Conservation (phyloP, 2,113 vertebrate genomes). For the Leptocoma aspasia region DNA sequence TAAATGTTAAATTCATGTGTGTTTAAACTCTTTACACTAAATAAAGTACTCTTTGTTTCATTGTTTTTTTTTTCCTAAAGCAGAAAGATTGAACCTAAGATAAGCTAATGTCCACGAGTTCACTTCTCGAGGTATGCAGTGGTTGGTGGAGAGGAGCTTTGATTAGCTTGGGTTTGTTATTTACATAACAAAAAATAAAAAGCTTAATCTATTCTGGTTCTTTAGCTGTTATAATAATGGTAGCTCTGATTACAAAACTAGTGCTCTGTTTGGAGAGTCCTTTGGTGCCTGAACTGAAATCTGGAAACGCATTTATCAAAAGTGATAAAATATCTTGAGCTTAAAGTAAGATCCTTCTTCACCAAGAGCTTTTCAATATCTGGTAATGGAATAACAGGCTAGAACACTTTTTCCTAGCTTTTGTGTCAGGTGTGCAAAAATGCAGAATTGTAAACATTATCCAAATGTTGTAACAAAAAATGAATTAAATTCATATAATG, state of each 20-base stretch:
- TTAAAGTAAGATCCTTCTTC: not conserved
- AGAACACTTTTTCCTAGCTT: not conserved
- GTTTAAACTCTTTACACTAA: not conserved
- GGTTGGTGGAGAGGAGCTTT: not conserved
- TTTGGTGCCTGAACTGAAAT: not conserved
- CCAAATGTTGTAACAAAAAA: not conserved
- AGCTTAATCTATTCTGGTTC: not conserved
- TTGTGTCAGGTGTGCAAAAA: not conserved
- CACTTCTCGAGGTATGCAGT: not conserved
- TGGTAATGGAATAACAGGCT: not conserved
- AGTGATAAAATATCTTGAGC: not conserved
- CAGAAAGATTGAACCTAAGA: not conserved
- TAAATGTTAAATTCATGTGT: not conserved
- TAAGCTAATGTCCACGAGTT: not conserved
- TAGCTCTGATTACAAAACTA: not conserved
- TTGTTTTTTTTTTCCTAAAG: not conserved
- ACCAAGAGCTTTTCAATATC: not conserved
- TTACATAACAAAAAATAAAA: not conserved
- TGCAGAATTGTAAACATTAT: not conserved
- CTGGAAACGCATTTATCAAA: not conserved
- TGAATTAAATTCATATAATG: not conserved
- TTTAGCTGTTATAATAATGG: not conserved
- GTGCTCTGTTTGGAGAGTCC: not conserved
- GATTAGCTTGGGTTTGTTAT: not conserved
- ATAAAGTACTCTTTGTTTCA: not conserved